A percentile compares a stretch with the other conserved stretches of the same genome.
Evolutionary conservation across 2,113 vertebrate species (phyloP).

Genomic region (Pavo muticus): DNA sequence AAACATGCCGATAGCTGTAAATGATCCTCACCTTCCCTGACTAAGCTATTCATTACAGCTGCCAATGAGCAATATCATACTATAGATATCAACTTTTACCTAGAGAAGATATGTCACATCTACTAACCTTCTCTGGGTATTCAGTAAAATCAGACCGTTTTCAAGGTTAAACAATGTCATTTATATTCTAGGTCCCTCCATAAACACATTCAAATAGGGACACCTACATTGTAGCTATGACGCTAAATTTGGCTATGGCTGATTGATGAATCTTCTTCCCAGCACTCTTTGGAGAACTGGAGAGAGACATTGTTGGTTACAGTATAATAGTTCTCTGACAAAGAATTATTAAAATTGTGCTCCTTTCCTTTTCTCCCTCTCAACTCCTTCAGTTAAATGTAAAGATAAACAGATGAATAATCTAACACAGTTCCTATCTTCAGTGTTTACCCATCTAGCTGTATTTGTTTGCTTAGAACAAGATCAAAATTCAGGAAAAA

Average conservation of each 20-base stretch:
- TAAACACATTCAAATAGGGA: conserved; percentile 37
- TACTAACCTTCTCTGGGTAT: background rate
- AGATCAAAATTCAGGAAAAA: background rate
- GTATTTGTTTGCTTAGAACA: background rate
- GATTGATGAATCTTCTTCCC: conserved; percentile 39
- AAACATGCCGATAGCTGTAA: background rate
- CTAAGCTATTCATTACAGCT: background rate
- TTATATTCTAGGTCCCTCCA: background rate
- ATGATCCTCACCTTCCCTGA: background rate
- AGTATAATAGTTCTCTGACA: background rate
- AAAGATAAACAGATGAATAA: conserved; percentile 21
- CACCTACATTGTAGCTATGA: background rate
- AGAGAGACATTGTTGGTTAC: background rate
- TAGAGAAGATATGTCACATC: background rate
- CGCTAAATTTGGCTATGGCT: conserved; percentile 19
- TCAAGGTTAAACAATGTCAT: conserved; percentile 23
- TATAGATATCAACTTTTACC: background rate
- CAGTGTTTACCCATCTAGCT: background rate
- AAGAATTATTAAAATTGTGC: background rate
- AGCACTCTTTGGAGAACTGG: background rate
- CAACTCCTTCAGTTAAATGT: background rate
- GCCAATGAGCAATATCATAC: background rate
- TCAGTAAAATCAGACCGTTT: conserved; percentile 25
- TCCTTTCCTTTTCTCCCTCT: background rate
- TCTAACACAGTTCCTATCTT: background rate